Evolutionary conservation across 2,888 invertebrate genomes (phyloP).

Genomic region (Ophion slaviceki): DNA sequence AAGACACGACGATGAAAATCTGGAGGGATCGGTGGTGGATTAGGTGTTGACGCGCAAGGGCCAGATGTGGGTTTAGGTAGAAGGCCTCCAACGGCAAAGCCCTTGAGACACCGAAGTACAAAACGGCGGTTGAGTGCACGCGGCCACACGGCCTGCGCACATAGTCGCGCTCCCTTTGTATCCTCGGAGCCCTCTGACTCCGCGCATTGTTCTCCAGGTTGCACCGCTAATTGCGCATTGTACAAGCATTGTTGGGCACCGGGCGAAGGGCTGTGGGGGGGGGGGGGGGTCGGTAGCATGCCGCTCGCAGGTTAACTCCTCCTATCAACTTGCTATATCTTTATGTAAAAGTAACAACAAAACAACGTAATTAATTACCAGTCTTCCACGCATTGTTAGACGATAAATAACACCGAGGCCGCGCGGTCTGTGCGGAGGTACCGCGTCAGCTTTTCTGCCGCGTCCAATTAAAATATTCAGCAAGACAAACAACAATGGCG

Average conservation of each 20-base stretch:
- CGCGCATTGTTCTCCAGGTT: conserved; percentile 66
- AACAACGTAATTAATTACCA: conserved; percentile 83
- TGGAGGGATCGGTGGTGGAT: not conserved
- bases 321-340: conserved; percentile 82
- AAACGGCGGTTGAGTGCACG: conserved; percentile 31
- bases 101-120: conserved; percentile 41
- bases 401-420: conserved; percentile 81
- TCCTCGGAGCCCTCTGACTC: conserved; percentile 57
- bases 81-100: conserved; percentile 22
- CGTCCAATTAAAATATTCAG: conserved; percentile 83
- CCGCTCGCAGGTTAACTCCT: conserved; percentile 75
- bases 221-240: conserved; percentile 82
- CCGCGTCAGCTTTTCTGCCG: conserved; percentile 59
- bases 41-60: conserved; percentile 3
- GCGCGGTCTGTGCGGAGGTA: conserved; percentile 67
- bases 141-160: conserved; percentile 15
- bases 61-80: not conserved
- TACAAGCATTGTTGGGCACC: conserved; percentile 79
- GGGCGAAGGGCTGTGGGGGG: conserved; percentile 32
- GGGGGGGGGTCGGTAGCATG: conserved; percentile 22
- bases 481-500: conserved; percentile 83
- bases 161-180: conserved; percentile 29
- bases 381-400: conserved; percentile 82
- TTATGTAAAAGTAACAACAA: conserved; percentile 81
- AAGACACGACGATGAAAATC: not conserved